Base-by-base conservation (phyloP, 2,113 vertebrate species). In the Sinocyclocheilus anshuiensis region DNA sequence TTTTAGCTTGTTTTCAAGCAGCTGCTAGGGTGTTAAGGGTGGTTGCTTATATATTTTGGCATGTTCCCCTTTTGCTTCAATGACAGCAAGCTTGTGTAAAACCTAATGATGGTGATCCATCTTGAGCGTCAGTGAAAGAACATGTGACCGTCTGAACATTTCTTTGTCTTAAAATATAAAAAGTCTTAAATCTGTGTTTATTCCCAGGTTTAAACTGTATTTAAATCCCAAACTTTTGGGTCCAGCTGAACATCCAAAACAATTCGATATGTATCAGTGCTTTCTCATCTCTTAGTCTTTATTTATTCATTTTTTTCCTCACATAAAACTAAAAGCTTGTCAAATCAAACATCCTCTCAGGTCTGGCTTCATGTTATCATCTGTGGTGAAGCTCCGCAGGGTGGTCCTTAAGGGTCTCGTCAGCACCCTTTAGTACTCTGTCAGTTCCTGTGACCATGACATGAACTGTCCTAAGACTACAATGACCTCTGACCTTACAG, bases 401-500 rank as follows among this genome's bases (percentile, higher is more conserved):
- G 83, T 63, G 84, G 59, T 45, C 42, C 33, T 53, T 59, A 29
- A 71, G 84, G 69, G 74, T 77, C 39, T 33, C 4, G 26, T 55
- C 48, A 33, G 33, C 29, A n/a, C 77, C 50, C 50, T 53, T 76
- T 85, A 50, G 59, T 67, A 61, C 29, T 11, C 42, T 45, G 42
- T 45, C 9, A 45, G 0, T 42, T 42, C 45, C 65, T 45, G 53
- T 82, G 59, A 87, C 76, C 77, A 24, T 84, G 57, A 67, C 45
- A 24, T 53, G 82, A 85, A 57, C 79, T 22, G 77, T 84, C 48
- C 15, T 39, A 83, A 55, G 53, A 71, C 78, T 85, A 71, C 74
- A 78, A 9, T 90, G 87, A 93, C 91, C 87, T 88, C 93, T 91
- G 89, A 97, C 97, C 96, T 97, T 97, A 95, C 97, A 98, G 91